Evolutionary conservation across 2,888 invertebrate species (phyloP).

Genomic region (Reticulitermes lucifugus): DNA sequence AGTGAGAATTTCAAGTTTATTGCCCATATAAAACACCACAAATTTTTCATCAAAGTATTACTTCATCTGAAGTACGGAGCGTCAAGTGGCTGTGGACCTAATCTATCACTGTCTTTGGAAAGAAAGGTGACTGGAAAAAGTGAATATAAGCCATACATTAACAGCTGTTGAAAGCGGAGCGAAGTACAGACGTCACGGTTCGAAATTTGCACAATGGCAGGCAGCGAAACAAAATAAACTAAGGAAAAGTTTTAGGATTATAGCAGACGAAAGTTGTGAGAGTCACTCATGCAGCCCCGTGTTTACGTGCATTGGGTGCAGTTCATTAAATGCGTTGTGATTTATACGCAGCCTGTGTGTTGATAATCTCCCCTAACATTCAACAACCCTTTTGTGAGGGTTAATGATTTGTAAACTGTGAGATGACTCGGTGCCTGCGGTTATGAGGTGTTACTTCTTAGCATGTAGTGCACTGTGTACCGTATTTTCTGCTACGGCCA

Average conservation of each 20-base stretch:
- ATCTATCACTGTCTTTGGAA: not conserved
- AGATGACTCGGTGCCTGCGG: not conserved
- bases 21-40: too few relatives aligned
- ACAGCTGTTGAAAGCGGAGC: not conserved
- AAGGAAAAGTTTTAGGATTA: not conserved
- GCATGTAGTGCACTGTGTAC: too few relatives aligned
- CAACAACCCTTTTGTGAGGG: not conserved
- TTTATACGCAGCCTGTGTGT: conserved; percentile 20
- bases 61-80: too few relatives aligned
- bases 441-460: not conserved
- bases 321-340: conserved; percentile 18
- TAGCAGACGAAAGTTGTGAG: not conserved
- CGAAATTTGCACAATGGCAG: not conserved
- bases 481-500: too few relatives aligned
- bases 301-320: not conserved
- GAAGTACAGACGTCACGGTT: not conserved
- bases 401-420: conserved; percentile 32
- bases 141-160: not conserved
- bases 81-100: not conserved
- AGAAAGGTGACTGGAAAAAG: not conserved
- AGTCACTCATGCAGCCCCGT: not conserved
- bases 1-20: too few relatives aligned
- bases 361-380: conserved; percentile 4
- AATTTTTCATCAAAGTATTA: too few relatives aligned
- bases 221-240: not conserved